Evolutionary conservation across 2,888 invertebrate species (phyloP).

Genomic region (Aspidiotus rigidus): DNA sequence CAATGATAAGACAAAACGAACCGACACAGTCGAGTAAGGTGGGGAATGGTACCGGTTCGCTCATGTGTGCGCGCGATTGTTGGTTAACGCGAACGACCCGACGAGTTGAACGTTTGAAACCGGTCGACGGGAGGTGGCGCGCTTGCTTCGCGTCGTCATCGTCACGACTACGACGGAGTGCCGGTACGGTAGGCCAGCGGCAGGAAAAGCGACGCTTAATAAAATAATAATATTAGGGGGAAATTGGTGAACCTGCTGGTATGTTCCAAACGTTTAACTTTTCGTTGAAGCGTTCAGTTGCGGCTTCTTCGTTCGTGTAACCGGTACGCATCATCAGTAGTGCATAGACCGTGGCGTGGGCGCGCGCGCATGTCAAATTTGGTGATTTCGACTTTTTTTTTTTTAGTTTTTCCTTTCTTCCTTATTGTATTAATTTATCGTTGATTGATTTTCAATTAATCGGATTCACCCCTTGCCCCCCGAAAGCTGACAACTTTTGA

Average conservation of each 20-base stretch:
- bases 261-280: slow-evolving; percentile 31
- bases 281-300: slow-evolving; percentile 34
- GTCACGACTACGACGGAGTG: background rate
- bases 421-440: background rate
- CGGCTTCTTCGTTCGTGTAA: slow-evolving; percentile 32
- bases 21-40: background rate
- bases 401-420: background rate
- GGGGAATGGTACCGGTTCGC: slow-evolving; percentile 26
- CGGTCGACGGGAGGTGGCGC: slow-evolving; percentile 2
- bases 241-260: slow-evolving; percentile 26
- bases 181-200: slow-evolving; percentile 9
- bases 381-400: background rate
- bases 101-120: background rate
- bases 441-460: too few relatives aligned
- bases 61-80: slow-evolving; percentile 16
- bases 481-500: too few relatives aligned
- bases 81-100: background rate
- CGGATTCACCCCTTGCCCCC: too few relatives aligned
- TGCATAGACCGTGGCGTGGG: slow-evolving; percentile 30
- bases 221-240: slow-evolving; percentile 26
- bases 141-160: background rate
- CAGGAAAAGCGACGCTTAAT: slow-evolving; percentile 22
- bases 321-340: slow-evolving; percentile 31
- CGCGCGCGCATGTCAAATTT: slow-evolving; percentile 18
- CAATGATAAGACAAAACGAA: slow-evolving; percentile 9